These are phyloP conservation scores for Myiozetetes cayanensis DNA, from an alignment of 2,113 vertebrate genomes.

Conservation along the genomic window DNA sequence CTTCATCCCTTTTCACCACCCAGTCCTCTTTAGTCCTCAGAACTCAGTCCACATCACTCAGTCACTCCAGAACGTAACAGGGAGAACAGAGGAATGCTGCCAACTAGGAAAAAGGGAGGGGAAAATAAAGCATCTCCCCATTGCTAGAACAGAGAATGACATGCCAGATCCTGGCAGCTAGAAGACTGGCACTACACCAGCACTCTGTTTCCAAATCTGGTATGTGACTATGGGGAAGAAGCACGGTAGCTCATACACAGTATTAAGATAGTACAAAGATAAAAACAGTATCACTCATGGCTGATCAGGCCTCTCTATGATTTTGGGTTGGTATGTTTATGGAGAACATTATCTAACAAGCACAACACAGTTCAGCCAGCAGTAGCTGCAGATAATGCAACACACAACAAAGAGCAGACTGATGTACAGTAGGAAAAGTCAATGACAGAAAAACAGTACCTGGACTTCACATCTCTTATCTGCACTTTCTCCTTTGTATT, in stretches of 20 bases:
- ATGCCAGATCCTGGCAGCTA: neutral
- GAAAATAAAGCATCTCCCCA: neutral
- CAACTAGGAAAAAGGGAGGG: neutral
- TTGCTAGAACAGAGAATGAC: neutral
- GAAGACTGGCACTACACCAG: neutral
- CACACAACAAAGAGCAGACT: neutral
- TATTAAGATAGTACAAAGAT: neutral
- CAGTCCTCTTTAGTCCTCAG: neutral
- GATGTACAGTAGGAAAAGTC: neutral
- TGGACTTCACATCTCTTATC: neutral
- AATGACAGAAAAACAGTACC: neutral
- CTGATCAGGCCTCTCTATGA: neutral
- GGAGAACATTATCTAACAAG: neutral
- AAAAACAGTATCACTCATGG: neutral
- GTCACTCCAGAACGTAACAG: neutral
- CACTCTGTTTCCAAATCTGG: neutral
- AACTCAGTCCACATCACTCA: neutral
- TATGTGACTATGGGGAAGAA: neutral
- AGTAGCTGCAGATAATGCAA: neutral
- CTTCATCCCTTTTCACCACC: neutral
- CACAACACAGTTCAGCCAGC: neutral
- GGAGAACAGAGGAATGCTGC: neutral
- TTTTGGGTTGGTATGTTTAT: neutral
- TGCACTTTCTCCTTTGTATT: neutral
- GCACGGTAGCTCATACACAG: neutral